Base-by-base conservation (phyloP, 2,888 invertebrate genomes). In the Cephus nigrinus region DNA sequence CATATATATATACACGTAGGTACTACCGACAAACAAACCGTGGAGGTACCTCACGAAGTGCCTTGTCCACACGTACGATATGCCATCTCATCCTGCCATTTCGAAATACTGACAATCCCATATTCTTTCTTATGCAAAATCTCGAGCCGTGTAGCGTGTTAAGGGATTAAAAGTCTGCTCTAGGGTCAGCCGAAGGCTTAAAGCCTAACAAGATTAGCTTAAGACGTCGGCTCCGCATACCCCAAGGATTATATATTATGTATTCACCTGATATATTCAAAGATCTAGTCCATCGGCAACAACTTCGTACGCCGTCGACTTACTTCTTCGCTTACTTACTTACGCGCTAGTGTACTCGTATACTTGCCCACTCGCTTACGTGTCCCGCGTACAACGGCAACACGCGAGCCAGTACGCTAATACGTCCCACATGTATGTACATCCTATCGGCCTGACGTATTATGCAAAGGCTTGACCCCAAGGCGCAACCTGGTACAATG, bases 201-300 rank as follows among this genome's bases (percentile, higher is more conserved):
- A 87, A 86, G 86, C 86, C 91, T 91, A 91, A 91, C 91, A 91
- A 91, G 91, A 91, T 91, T 90, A 91, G 91, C 90, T 88, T 89
- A 90, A 91, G 90, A 89, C 88, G 88, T 86, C 88, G 87, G 87
- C 87, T 88, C 88, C 88, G 89, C 90, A 90, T 90, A 90, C 89
- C 86, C 87, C 84, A 86, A 88, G 91, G 91, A 91, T 91, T 91
- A 91, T 88, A 89, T 86, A 90, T 91, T 91, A 91, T 90, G 90
- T 89, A 90, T 90, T 90, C 90, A 89, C 90, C 88, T 89, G 89
- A 87, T 89, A 84, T 87, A 87, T 88, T 88, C 87, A 84, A 80
- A 82, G 88, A 88, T 88, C 88, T 35, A 33, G 32, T 73, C 23
- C 34, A 35, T 31, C 73, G 71, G 40, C 40, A 40, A 15, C 40